These are phyloP conservation scores for Halictus quadricinctus DNA, from an alignment of 2,888 invertebrate species.

Conservation along the genomic window DNA sequence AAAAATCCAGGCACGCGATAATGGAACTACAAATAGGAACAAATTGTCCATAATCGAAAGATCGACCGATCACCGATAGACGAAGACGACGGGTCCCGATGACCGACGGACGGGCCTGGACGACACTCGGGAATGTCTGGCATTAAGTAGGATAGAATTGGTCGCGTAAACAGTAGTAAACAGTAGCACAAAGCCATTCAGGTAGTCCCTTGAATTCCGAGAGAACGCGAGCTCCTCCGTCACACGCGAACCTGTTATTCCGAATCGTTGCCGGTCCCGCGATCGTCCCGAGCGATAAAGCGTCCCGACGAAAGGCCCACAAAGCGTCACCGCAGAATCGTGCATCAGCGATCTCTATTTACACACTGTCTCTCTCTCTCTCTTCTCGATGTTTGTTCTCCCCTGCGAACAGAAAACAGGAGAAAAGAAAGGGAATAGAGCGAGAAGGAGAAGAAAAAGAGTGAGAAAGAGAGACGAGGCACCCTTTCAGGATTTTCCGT, in stretches of 20 bases:
- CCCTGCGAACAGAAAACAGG: constrained; percentile 11
- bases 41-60: neutral
- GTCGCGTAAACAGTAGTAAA: constrained; percentile 21
- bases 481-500: constrained; percentile 45
- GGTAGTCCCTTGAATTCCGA: constrained; percentile 1
- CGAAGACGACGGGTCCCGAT: no score
- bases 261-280: constrained; percentile 26
- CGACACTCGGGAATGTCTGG: neutral
- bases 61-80: neutral
- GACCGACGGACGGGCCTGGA: neutral
- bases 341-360: constrained; percentile 60
- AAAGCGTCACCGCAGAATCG: constrained; percentile 65
- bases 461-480: neutral
- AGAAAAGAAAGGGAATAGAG: neutral
- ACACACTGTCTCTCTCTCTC: constrained; percentile 12
- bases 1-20: no score
- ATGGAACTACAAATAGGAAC: neutral
- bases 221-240: constrained; percentile 12
- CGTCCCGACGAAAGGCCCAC: constrained; percentile 60
- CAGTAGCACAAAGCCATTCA: constrained; percentile 21
- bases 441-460: neutral
- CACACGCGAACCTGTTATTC: constrained; percentile 23
- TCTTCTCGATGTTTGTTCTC: neutral
- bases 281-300: constrained; percentile 38
- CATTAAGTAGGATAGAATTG: neutral